Evolutionary conservation across 2,888 invertebrate species (phyloP).

Genomic region (Luperina testacea): DNA sequence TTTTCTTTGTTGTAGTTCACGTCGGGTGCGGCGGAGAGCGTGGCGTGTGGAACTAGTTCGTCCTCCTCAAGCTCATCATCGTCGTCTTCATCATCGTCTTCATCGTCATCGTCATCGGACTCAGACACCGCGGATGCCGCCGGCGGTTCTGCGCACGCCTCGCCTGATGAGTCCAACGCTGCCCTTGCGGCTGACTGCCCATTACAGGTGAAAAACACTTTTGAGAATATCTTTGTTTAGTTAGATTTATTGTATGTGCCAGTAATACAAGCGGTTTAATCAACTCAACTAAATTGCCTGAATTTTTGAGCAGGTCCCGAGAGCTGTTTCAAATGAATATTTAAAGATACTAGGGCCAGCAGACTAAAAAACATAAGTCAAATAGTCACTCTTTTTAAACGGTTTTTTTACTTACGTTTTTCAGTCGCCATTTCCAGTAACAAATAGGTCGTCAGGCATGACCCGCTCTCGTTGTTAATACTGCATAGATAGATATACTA

Average conservation of each 20-base stretch:
- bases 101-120: conserved; percentile 86
- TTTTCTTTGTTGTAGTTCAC: conserved; percentile 76
- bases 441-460: conserved; percentile 25
- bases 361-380: background rate
- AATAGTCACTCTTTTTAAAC: background rate
- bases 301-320: background rate
- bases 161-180: conserved; percentile 88
- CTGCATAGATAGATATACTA: conserved; percentile 39
- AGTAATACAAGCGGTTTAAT: background rate
- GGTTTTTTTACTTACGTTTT: background rate
- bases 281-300: background rate
- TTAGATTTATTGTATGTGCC: background rate
- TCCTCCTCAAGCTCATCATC: conserved; percentile 86
- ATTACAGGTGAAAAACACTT: conserved; percentile 83
- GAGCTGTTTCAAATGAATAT: background rate
- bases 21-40: conserved; percentile 81
- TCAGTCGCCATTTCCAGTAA: background rate
- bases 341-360: conserved; percentile 1
- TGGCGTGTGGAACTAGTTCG: conserved; percentile 84
- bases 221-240: conserved; percentile 3
- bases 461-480: conserved; percentile 12
- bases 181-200: conserved; percentile 90
- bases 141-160: conserved; percentile 82
- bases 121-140: conserved; percentile 86
- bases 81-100: conserved; percentile 86